Percentiles rank a stretch among this genome's conserved stretches.
Conservation (phyloP, 2,113 vertebrate genomes). For the Gymnobelideus leadbeateri region DNA sequence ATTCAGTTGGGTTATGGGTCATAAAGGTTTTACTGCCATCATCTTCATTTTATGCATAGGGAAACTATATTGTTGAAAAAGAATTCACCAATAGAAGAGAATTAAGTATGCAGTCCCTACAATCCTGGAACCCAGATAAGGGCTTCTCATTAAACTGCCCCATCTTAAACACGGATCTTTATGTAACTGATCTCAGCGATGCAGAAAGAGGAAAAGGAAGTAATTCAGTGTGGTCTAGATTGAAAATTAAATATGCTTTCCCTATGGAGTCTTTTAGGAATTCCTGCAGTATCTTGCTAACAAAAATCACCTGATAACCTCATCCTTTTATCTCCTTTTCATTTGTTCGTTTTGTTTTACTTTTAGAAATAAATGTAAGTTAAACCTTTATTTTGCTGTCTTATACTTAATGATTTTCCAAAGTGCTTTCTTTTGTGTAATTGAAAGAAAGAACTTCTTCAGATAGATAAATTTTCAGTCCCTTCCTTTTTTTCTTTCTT, state of each 20-base stretch:
- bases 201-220: not conserved
- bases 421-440: not conserved
- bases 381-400: not conserved
- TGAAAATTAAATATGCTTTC: not conserved
- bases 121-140: no score
- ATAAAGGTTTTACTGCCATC: not conserved
- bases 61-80: not conserved
- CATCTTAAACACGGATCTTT: not conserved
- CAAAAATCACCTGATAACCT: not conserved
- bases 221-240: not conserved
- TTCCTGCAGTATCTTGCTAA: not conserved
- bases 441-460: not conserved
- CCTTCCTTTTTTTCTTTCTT: not conserved
- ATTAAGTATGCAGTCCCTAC: no score
- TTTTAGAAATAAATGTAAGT: not conserved
- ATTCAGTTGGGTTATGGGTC: no score
- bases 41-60: not conserved
- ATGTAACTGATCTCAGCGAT: not conserved
- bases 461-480: not conserved
- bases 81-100: not conserved
- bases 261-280: not conserved
- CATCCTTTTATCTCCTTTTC: not conserved
- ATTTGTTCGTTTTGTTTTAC: not conserved
- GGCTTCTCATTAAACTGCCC: no score
- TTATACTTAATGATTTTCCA: not conserved